Evolutionary conservation across 1,140 invertebrate genomes (phyloP), one percentile per base, ranked within the genome.

Genomic region (Drosophila lowei): DNA sequence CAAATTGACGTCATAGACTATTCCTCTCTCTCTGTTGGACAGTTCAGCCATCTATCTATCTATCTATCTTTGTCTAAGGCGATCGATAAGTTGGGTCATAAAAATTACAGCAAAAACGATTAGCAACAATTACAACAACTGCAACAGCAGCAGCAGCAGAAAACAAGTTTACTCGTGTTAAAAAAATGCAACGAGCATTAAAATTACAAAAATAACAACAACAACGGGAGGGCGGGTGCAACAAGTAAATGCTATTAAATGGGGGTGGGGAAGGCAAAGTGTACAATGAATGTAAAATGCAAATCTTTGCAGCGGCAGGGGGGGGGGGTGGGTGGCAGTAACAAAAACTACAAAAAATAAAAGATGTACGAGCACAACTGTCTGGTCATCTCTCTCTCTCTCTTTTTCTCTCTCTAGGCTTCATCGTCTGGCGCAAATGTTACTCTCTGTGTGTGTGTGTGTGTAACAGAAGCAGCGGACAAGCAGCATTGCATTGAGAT

Each of bases 401-500:
- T 62, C 49, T 57, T 11, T 13, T 11, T 11, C 7, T 8, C 28
- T 30, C 28, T 2, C 11, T 38, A 13, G 34, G 34, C 34, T 38
- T 38, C 34, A 38, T 1, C 34, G 34, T 38, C 11, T 30, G 28
- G 28, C 28, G 28, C 4, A 25, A 25, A 25, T 25, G 23, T 25
- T 25, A 25, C 23, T 25, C 23, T 25, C 60, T 15, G 44, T 68
- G 50, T 60, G 28, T 58, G 21, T 55, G 55, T 65, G 52, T 53
- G 50, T 63, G 79, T 67, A 72, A 62, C 59, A 74, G 65, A 65
- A 58, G 63, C 54, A 75, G 79, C 48, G 67, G 56, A 30, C 78
- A 88, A 88, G 78, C 61, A 64, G 57, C 64, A 88, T 90, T 90
- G 88, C 88, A 90, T 90, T 90, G 88, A 90, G 88, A 88, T 90